These are phyloP conservation scores for Porites divaricata DNA, from an alignment of 92 coral and sea anemone genomes.

Conservation along the genomic window DNA sequence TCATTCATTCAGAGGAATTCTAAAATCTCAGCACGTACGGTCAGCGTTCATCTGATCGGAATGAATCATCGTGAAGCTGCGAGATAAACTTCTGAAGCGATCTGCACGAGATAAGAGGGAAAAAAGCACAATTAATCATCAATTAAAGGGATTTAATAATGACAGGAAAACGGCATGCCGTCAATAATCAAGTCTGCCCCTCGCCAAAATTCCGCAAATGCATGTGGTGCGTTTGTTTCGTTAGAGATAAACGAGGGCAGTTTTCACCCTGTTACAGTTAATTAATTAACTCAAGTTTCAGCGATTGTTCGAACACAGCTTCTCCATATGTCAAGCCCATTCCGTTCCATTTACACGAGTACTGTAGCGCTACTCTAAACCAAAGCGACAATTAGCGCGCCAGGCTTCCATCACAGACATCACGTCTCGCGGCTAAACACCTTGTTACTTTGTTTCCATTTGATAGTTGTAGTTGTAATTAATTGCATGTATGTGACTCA, in stretches of 20 bases:
- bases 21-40: constrained; percentile 22
- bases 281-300: constrained; percentile 41
- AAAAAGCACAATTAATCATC: constrained; percentile 82
- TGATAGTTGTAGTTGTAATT: neutral
- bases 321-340: neutral
- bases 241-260: constrained; percentile 53
- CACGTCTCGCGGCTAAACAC: constrained; percentile 1
- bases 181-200: constrained; percentile 27
- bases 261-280: constrained; percentile 51
- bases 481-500: neutral
- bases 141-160: constrained; percentile 66
- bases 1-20: constrained; percentile 22
- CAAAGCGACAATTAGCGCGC: constrained; percentile 16
- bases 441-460: neutral
- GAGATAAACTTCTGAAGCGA: constrained; percentile 56
- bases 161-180: constrained; percentile 41
- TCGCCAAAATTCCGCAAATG: constrained; percentile 31
- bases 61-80: constrained; percentile 15
- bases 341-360: constrained; percentile 4
- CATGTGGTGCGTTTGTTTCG: constrained; percentile 34
- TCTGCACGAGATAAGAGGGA: constrained; percentile 61
- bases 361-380: constrained; percentile 24
- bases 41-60: constrained; percentile 39
- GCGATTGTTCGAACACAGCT: neutral
- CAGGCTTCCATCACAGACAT: constrained; percentile 1